Evolutionary conservation across 2,113 vertebrate species (phyloP), one percentile per base, ranked within the genome.

Genomic region (Corythornis cristatus): DNA sequence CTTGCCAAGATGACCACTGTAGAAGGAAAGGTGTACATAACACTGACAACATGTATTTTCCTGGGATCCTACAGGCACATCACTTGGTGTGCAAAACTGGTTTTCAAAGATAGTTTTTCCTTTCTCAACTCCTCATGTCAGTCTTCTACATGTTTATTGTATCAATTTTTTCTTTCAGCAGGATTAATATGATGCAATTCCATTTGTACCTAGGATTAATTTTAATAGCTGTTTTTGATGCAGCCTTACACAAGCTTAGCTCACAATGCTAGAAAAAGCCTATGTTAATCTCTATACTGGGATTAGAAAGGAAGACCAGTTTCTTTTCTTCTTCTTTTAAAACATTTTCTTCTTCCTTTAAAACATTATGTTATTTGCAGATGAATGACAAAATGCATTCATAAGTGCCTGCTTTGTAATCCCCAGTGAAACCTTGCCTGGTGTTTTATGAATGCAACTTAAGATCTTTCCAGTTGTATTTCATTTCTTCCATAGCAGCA

Each of bases 171-270:
- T 70, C 45, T 83, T 83, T 61, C 68, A 35, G 67, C n/a, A 42
- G 72, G 83, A 88, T 88, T 92, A 90, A 66, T 88, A 74, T 61
- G 82, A 67, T 46, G 77, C 75, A 92, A 86, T 86, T 90, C 80
- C 74, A 75, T 79, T 93, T 83, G 66, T 89, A 77, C 43, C 67
- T 62, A 58, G 89, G 91, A 95, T 97, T 95, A 93, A 84, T 90
- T 92, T 92, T 68, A 89, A 64, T 90, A 92, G 80, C 72, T 92
- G 83, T 40, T 95, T 90, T 83, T 58, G 48, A 45, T 83, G 85
- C 54, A 65, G 85, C 64, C 86, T 88, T 87, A 78, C 46, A 57
- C 90, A 90, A 50, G 75, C 45, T 96, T 95, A 95, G 76, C 87
- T 43, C 43, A 75, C 67, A 80, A 42, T 6, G 5, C 40, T 58